Conservation (phyloP, 2,797 vertebrate species). For the Monodelphis domestica region DNA sequence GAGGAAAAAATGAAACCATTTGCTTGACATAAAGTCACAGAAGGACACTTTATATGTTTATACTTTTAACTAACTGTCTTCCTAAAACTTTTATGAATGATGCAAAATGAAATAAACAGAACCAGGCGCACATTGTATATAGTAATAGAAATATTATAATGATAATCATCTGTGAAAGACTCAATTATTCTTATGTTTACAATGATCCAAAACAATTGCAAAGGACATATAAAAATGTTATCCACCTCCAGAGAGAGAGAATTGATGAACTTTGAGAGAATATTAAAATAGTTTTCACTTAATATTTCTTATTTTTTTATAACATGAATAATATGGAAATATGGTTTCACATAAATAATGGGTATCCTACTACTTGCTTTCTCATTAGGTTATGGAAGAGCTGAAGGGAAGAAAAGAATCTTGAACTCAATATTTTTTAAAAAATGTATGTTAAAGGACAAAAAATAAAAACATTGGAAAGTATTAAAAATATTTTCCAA, state of each 20-base stretch:
- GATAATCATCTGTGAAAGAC: not conserved
- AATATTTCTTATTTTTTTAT: not conserved
- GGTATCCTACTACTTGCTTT: not conserved
- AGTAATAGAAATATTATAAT: not conserved
- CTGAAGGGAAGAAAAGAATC: not conserved
- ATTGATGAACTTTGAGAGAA: not conserved
- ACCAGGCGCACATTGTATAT: not conserved
- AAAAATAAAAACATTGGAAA: not conserved
- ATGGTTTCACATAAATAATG: not conserved
- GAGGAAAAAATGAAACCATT: not conserved
- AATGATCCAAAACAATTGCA: not conserved
- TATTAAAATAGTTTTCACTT: not conserved
- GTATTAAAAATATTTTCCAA: not conserved
- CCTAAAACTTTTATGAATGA: not conserved
- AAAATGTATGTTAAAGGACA: not conserved
- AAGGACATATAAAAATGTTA: not conserved
- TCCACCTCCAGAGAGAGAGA: not conserved
- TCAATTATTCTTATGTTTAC: not conserved
- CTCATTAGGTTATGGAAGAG: not conserved
- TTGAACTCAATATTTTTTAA: not conserved
- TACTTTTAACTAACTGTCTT: not conserved
- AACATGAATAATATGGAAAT: not conserved
- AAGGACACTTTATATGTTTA: not conserved
- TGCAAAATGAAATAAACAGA: not conserved
- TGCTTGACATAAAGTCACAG: not conserved